Evolutionary conservation across 2,888 invertebrate species (phyloP).

Genomic region (Carcina quercana): DNA sequence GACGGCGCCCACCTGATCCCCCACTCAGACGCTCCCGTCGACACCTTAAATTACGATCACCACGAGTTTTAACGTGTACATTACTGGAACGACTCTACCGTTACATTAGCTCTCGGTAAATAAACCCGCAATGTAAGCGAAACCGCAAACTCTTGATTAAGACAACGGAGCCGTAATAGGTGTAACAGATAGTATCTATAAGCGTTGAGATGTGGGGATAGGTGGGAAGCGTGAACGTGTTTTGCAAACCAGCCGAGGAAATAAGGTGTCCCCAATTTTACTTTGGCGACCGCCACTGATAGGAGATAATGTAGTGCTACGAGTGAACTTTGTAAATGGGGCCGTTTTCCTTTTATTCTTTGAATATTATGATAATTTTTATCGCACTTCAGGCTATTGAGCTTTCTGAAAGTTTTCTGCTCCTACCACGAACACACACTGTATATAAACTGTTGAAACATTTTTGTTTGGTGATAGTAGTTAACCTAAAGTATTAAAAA

Average conservation of each 20-base stretch:
- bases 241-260: constrained; percentile 69
- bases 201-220: constrained; percentile 72
- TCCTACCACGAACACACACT: no score
- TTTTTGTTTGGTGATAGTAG: no score
- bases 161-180: constrained; percentile 38
- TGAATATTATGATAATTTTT: background rate
- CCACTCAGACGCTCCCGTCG: constrained; percentile 32
- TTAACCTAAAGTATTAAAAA: no score
- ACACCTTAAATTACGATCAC: constrained; percentile 26
- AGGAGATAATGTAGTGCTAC: constrained; percentile 60
- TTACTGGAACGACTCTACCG: constrained; percentile 19
- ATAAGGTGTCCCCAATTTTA: constrained; percentile 70
- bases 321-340: constrained; percentile 47
- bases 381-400: no score
- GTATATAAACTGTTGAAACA: no score
- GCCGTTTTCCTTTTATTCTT: constrained; percentile 35
- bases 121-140: constrained; percentile 32
- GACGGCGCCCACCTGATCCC: constrained; percentile 68
- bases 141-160: constrained; percentile 6
- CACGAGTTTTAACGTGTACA: constrained; percentile 20
- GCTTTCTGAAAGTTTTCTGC: no score
- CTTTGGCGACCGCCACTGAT: constrained; percentile 64
- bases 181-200: constrained; percentile 70
- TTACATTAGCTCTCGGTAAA: background rate
- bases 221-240: constrained; percentile 72